These are phyloP conservation scores for Alviniconcha marisindica DNA, from an alignment of 1,140 invertebrate genomes.

Conservation along the genomic window DNA sequence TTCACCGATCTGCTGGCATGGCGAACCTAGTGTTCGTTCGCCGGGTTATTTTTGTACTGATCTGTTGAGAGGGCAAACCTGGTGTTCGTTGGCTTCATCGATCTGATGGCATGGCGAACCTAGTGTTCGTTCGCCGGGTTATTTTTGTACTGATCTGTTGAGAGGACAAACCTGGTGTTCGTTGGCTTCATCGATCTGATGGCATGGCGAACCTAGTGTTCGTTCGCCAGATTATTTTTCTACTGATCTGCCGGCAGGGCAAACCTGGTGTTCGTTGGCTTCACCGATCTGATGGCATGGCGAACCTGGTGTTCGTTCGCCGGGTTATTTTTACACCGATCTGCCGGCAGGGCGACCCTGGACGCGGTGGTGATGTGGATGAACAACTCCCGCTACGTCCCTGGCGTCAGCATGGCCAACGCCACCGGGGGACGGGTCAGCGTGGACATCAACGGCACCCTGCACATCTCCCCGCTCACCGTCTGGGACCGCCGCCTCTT, in stretches of 20 bases:
- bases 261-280: background rate
- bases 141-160: background rate
- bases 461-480: slow-evolving; percentile 17
- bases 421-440: background rate
- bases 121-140: background rate
- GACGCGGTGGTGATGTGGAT: slow-evolving; percentile 27
- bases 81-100: background rate
- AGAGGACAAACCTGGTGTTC: background rate
- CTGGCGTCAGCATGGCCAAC: background rate
- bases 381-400: slow-evolving; percentile 19
- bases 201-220: background rate
- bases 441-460: slow-evolving; percentile 24
- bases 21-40: background rate
- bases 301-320: background rate
- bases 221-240: background rate
- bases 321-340: background rate
- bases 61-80: background rate
- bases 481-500: background rate
- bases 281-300: background rate
- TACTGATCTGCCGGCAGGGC: background rate
- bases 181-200: background rate
- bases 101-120: background rate
- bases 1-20: background rate
- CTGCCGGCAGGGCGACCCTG: background rate
- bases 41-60: background rate